A percentile compares a stretch with the other conserved stretches of the same genome.
phyloP scores from a whole-genome alignment of 53 echinoderm and acorn worm species.

The Henricia sp. region DNA sequence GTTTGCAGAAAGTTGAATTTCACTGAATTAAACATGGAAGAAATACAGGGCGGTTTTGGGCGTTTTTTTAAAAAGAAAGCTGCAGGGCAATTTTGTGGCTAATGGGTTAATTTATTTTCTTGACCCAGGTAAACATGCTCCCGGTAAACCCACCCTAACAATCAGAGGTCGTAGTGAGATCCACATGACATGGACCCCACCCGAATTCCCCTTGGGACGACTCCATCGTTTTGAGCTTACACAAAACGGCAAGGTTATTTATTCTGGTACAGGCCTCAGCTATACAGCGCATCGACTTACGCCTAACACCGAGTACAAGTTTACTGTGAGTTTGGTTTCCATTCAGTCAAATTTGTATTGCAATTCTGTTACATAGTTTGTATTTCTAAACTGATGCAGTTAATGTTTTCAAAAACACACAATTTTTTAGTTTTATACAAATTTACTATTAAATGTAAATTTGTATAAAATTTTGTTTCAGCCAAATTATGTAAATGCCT shows the following conservation, averaged over 20 bases:
- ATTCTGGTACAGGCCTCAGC: constrained; percentile 86
- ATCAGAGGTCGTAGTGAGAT: constrained; percentile 89
- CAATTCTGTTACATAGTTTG: too few species aligned
- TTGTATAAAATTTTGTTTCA: background rate
- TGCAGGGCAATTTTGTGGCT: background rate
- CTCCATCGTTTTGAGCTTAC: constrained; percentile 95
- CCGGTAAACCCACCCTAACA: constrained; percentile 81
- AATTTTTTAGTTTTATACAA: background rate
- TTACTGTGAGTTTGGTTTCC: constrained; percentile 71
- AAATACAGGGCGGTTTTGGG: too few species aligned
- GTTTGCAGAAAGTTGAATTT: too few species aligned
- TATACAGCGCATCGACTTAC: constrained; percentile 81
- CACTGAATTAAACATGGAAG: too few species aligned
- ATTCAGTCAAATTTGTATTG: background rate
- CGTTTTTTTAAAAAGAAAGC: too few species aligned
- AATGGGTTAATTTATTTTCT: background rate
- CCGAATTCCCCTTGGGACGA: constrained; percentile 87
- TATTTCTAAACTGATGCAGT: too few species aligned
- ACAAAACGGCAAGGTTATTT: constrained; percentile 90
- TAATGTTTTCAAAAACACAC: too few species aligned
- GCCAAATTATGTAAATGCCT: too few species aligned
- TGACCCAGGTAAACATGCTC: constrained; percentile 91
- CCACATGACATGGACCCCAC: constrained; percentile 91
- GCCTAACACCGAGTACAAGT: constrained; percentile 90
- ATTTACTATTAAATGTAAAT: background rate